phyloP scores from a whole-genome alignment of 2,113 vertebrate genomes.

The Proterorhinus semilunaris region DNA sequence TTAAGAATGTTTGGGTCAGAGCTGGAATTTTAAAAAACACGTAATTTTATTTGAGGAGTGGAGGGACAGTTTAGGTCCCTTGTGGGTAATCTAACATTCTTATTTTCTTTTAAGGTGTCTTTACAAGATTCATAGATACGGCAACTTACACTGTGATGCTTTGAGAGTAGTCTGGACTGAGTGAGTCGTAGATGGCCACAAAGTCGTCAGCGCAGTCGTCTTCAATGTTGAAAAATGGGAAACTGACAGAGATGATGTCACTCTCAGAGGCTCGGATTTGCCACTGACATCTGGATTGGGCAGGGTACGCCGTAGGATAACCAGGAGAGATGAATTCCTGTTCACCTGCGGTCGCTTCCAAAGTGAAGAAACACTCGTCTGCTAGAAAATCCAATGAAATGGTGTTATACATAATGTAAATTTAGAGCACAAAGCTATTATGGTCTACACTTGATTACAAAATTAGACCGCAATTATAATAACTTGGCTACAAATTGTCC shows the following conservation, averaged over 20 bases:
- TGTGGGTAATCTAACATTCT: background rate
- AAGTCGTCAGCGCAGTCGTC: conserved; percentile 78
- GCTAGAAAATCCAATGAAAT: background rate
- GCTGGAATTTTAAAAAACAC: conserved; percentile 14
- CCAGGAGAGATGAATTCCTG: conserved; percentile 66
- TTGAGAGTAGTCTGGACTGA: conserved; percentile 72
- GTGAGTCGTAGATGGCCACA: conserved; percentile 76
- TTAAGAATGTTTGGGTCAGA: conserved; percentile 25
- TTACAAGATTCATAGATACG: too few relatives aligned
- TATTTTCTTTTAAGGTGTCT: background rate
- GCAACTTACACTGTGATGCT: conserved; percentile 76
- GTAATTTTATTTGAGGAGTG: conserved; percentile 2
- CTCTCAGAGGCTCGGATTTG: conserved; percentile 68
- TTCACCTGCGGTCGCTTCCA: conserved; percentile 44
- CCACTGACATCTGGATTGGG: conserved; percentile 75
- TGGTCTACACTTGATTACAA: background rate
- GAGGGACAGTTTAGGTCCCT: background rate
- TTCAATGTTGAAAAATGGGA: conserved; percentile 72
- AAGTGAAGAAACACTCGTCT: conserved; percentile 64
- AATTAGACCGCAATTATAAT: background rate
- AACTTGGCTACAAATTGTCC: too few relatives aligned
- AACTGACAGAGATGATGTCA: conserved; percentile 57
- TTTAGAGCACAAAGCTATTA: too few relatives aligned
- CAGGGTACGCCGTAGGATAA: conserved; percentile 58
- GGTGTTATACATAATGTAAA: background rate